Evolutionary conservation across 2,888 invertebrate genomes (phyloP), one percentile per base, ranked within the genome.

Genomic region (Hololepta plana): DNA sequence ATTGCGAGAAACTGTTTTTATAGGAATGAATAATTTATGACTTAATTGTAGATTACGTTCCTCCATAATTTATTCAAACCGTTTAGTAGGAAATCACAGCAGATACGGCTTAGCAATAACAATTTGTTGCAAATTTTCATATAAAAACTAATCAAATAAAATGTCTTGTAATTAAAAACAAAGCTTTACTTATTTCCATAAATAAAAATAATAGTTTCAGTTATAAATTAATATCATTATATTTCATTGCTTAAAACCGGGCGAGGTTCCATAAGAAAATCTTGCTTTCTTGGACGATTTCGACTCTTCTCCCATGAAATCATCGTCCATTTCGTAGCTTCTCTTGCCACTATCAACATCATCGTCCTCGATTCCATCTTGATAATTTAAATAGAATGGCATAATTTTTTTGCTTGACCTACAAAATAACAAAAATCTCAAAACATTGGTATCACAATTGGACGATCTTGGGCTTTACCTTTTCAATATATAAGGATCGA

Each of bases 401-500:
- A 36, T 28, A 36, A 64, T 55, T 39, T 49, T 55, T 12, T 43
- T 37, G 15, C 47, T 47, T 23, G 62, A 64, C 15, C 55, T 57
- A 27, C 12, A 35, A 34, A n/a, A 4, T 13, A 12, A 10, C 6
- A 26, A 15, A 26, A 31, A 32, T 16, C 6, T 16, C 6, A 13
- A 12, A 15, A 6, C 4, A 4, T 25, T 19, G 12, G 13, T 12
- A 12, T 7, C 4, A 12, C 9, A 27, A 23, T 12, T 20, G 17
- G 3, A n/a, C n/a, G n/a, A n/a, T n/a, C n/a, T n/a, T n/a, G n/a
- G 5, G 12, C 2, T 28, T 13, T 44, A 74, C 72, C 61, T 64
- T 39, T 70, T 65, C 23, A 93, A 57, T 9, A 74, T 53, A 46
- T 80, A 91, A 0, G 87, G 87, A 55, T 90, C 90, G 46, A 90